A percentile compares a stretch with the other conserved stretches of the same genome.
Evolutionary conservation across 1,140 invertebrate species (phyloP).

Genomic region (Sinella curviseta): DNA sequence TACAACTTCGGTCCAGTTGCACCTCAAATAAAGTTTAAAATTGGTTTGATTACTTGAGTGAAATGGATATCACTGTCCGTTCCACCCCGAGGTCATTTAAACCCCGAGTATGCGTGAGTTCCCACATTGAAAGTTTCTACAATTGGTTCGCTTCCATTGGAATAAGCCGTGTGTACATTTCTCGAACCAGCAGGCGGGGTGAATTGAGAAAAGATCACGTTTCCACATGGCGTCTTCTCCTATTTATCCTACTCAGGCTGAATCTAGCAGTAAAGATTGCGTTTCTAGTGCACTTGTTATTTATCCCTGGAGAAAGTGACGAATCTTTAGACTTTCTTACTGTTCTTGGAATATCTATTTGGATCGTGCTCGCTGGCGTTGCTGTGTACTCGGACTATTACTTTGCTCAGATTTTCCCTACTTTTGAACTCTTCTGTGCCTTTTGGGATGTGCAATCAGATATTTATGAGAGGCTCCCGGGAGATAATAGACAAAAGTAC

Average conservation of each 20-base stretch:
- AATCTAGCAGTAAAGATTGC: not conserved
- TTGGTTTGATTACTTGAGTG: too few species aligned
- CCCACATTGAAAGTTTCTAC: not conserved
- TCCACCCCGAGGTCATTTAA: not conserved
- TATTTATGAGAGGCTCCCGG: not conserved
- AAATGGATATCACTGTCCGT: not conserved
- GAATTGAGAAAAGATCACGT: not conserved
- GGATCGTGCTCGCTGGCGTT: not conserved
- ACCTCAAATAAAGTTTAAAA: too few species aligned
- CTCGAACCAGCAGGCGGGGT: not conserved
- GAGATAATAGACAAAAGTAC: not conserved
- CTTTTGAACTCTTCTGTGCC: slow-evolving; percentile 6
- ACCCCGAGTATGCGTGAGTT: not conserved
- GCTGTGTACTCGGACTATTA: slow-evolving; percentile 9
- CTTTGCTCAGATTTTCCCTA: slow-evolving; percentile 5
- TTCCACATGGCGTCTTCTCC: not conserved
- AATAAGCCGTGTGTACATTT: not conserved
- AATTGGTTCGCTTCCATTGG: not conserved
- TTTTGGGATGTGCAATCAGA: slow-evolving; percentile 7
- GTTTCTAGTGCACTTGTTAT: not conserved
- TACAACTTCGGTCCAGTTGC: too few species aligned
- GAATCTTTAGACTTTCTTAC: not conserved
- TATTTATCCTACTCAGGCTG: not conserved
- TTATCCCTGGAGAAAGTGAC: not conserved
- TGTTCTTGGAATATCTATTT: not conserved